These are phyloP conservation scores for Carassius carassius DNA, from an alignment of 2,113 vertebrate species.

Conservation along the genomic window DNA sequence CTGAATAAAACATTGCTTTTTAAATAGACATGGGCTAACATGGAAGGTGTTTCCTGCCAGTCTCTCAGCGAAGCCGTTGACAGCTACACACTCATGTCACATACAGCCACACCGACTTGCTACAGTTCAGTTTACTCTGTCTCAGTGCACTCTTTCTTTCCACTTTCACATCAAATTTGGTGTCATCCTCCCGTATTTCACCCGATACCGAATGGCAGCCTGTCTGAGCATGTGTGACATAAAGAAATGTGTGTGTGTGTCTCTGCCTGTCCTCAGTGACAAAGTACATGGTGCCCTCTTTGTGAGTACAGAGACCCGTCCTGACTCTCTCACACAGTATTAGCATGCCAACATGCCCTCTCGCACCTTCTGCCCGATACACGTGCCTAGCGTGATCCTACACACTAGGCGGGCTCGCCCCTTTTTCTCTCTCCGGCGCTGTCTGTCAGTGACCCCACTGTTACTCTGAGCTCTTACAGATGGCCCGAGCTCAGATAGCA, in stretches of 20 bases:
- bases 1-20: conserved; percentile 88
- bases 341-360: conserved; percentile 33
- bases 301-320: conserved; percentile 25
- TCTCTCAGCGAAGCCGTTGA: conserved; percentile 40
- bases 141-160: conserved; percentile 16
- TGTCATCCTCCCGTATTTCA: not conserved
- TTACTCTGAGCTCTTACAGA: conserved; percentile 57
- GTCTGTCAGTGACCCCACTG: conserved; percentile 54
- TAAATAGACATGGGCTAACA: conserved; percentile 77
- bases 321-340: conserved; percentile 1
- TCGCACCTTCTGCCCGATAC: conserved; percentile 22
- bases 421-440: conserved; percentile 40
- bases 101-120: conserved; percentile 17
- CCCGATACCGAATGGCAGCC: not conserved
- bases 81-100: conserved; percentile 13
- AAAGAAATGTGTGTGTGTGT: conserved; percentile 5
- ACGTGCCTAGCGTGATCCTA: conserved; percentile 22
- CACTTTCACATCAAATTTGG: conserved; percentile 24
- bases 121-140: conserved; percentile 14
- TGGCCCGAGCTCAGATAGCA: conserved; percentile 58
- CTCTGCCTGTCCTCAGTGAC: conserved; percentile 8
- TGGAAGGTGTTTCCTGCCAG: conserved; percentile 65
- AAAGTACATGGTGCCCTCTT: not conserved
- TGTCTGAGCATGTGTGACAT: conserved; percentile 31
- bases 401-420: conserved; percentile 14